Conservation (phyloP, 1,140 invertebrate genomes). For the Diuraphis noxia region DNA sequence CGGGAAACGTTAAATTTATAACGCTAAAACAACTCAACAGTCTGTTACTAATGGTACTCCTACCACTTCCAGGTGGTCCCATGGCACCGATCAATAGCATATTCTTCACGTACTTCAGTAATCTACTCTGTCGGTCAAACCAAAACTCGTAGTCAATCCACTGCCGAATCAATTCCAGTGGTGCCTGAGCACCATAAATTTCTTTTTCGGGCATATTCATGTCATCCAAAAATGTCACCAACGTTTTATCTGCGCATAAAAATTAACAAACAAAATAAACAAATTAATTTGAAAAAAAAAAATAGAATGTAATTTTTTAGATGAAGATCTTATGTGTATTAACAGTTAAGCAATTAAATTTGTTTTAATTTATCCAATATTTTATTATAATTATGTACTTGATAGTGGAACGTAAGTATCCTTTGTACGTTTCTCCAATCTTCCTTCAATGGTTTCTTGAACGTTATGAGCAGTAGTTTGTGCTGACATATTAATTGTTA, state of each 20-base stretch:
- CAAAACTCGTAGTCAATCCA: conserved; percentile 87
- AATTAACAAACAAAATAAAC: background rate
- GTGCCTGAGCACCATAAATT: conserved; percentile 81
- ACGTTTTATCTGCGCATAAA: conserved; percentile 71
- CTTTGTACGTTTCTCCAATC: conserved; percentile 90
- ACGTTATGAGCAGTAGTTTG: conserved; percentile 78
- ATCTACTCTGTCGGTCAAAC: conserved; percentile 58
- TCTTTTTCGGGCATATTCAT: conserved; percentile 90
- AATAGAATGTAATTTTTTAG: too few species aligned
- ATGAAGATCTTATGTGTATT: background rate
- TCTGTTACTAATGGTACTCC: conserved; percentile 74
- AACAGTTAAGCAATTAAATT: background rate
- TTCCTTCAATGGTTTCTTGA: conserved; percentile 83
- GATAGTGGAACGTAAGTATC: conserved; percentile 62
- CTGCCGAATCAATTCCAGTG: conserved; percentile 80
- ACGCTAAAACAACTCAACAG: conserved; percentile 78
- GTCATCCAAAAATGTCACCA: conserved; percentile 85
- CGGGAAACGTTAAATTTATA: conserved; percentile 81
- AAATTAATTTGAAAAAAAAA: background rate
- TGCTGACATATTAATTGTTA: conserved; percentile 83
- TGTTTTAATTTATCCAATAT: background rate
- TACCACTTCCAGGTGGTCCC: conserved; percentile 79
- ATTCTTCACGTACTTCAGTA: conserved; percentile 63
- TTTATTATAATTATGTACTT: conserved; percentile 61
- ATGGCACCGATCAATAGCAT: conserved; percentile 78